Evolutionary conservation across 2,113 vertebrate genomes (phyloP).

Genomic region (Indicator maculatus): DNA sequence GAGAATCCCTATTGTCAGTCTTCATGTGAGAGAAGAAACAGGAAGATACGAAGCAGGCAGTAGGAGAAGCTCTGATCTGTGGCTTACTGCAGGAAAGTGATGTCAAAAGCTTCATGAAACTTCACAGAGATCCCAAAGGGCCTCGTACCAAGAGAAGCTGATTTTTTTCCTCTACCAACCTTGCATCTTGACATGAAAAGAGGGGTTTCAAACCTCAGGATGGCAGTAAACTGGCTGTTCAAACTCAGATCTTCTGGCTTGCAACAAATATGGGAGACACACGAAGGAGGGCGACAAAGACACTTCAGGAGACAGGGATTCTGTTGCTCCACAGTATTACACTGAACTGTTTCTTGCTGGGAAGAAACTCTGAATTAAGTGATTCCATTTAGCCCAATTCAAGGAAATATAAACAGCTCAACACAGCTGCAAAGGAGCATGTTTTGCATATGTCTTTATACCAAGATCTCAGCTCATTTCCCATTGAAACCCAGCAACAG

Average conservation of each 20-base stretch:
- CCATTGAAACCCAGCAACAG: neutral
- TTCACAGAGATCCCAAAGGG: neutral
- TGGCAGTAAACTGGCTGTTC: fast-evolving
- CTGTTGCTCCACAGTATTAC: neutral
- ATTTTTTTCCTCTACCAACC: neutral
- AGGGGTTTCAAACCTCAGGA: neutral
- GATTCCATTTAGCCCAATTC: fast-evolving
- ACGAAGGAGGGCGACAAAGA: fast-evolving
- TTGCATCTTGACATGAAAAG: neutral
- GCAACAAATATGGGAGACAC: neutral
- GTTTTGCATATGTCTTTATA: neutral
- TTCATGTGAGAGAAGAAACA: neutral
- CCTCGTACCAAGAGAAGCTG: neutral
- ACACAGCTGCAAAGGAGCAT: fast-evolving
- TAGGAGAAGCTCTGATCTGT: neutral
- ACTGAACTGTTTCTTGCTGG: neutral
- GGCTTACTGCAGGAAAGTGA: neutral
- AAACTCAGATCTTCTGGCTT: neutral
- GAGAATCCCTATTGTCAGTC: neutral
- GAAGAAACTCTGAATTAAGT: neutral
- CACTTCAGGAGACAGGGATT: neutral
- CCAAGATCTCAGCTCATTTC: neutral
- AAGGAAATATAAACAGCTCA: neutral
- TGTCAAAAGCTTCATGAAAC: neutral
- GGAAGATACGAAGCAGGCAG: neutral